Conservation (phyloP, 2,888 invertebrate species). For the Melipona bicolor region DNA sequence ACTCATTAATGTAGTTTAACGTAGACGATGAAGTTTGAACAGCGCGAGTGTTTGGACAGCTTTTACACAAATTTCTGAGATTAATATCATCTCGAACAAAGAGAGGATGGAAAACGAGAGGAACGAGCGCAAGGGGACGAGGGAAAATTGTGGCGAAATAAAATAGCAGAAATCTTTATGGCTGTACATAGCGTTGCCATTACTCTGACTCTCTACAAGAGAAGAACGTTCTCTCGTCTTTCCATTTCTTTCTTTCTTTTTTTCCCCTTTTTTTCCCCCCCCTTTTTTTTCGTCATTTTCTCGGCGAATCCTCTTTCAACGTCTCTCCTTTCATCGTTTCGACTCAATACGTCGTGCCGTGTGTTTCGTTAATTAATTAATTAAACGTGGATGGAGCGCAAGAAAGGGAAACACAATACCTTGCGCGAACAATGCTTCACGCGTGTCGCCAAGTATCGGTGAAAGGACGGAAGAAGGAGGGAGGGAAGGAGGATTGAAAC, state of each 20-base stretch:
- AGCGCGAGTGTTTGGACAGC: neutral
- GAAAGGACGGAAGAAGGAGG: neutral
- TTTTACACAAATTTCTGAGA: neutral
- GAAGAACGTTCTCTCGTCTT: neutral
- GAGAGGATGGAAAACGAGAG: neutral
- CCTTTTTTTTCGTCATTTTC: too few species aligned
- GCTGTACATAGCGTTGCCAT: neutral
- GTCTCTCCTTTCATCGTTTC: neutral
- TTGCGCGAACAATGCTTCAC: neutral
- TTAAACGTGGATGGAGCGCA: neutral
- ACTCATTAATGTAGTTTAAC: neutral
- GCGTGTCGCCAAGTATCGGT: neutral
- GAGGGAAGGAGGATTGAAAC: neutral
- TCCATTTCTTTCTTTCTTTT: neutral
- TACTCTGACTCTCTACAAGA: too few species aligned
- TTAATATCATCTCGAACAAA: neutral
- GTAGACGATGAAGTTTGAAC: neutral
- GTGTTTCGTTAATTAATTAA: constrained; percentile 13
- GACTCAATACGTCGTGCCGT: neutral
- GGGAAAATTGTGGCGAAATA: neutral
- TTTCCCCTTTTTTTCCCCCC: too few species aligned
- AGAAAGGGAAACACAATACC: neutral
- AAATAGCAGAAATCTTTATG: neutral
- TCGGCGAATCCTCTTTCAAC: neutral
- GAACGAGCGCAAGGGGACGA: neutral